Conservation (phyloP, 2,888 invertebrate species). For the Branchipolynoe longqiensis region DNA sequence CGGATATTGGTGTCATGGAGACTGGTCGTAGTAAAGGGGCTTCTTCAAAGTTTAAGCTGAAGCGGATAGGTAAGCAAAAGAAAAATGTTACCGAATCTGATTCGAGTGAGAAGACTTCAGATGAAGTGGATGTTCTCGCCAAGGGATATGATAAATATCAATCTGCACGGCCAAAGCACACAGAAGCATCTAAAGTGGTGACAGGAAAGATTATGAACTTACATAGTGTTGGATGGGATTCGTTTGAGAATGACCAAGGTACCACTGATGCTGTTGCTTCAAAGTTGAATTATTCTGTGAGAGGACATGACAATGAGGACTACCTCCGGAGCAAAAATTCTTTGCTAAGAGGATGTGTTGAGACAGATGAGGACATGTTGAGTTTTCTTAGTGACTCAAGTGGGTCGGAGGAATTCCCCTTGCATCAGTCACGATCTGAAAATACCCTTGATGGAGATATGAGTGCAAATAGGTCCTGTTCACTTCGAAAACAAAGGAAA, state of each 20-base stretch:
- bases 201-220: slow-evolving; percentile 33
- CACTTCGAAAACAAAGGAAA: not conserved
- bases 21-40: not conserved
- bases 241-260: slow-evolving; percentile 18
- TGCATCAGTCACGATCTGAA: not conserved
- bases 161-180: not conserved
- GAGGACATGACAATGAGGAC: not conserved
- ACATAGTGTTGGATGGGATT: slow-evolving; percentile 34
- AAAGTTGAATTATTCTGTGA: not conserved
- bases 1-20: not conserved
- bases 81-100: not conserved
- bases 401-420: not conserved
- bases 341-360: no score
- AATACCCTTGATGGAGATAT: not conserved
- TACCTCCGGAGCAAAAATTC: not conserved
- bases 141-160: slow-evolving; percentile 22
- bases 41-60: not conserved
- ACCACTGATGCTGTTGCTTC: not conserved
- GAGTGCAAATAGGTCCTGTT: not conserved
- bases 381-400: not conserved
- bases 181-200: not conserved
- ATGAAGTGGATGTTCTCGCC: not conserved
- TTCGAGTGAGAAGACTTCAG: not conserved
- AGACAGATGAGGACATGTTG: not conserved
- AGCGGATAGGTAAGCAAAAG: not conserved